Base-by-base conservation (phyloP, 30 jellyfish, hydroid and myxozoan genomes). In the Hydractinia echinata region DNA sequence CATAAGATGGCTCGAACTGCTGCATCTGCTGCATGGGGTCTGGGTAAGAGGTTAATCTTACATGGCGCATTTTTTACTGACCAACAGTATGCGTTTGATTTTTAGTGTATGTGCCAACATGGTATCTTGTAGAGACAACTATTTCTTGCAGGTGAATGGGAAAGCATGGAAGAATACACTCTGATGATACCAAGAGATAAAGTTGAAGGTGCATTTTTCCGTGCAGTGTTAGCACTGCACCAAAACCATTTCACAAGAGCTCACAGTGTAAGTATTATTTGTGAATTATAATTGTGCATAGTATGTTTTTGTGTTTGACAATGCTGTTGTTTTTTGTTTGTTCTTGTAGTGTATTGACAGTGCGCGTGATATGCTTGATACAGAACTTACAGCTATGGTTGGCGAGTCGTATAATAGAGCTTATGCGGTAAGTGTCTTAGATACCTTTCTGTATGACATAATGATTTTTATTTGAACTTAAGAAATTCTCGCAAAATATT, bases 11-110 rank as follows among this genome's bases (percentile, higher is more conserved):
- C 98, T 39, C 66, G 98, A 64, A 92, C 93, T 86, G 98, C 98
- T 21, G 98, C 98, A 5, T 94, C 98, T 6, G 98, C 98, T 20
- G 94, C 98, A 30, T 92, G 98, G 98, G 98, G 98, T 15, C 84
- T 92, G 58, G 98, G 97, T 90, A 66, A 6, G 85, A 8, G 20
- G 4, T 56, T 61, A 18, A 66, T 56, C 20, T 48, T 30, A 30
- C 44, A 30, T 30, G 44, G 44, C 44, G 1, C 2, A 0, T 30
- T 30, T 30, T 73, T 30, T 30, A 30, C 44, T 30, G 44, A 2
- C 44, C 44, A 30, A 30, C 2, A 30, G 44, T 2, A 30, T 30
- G 2, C 44, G 44, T 30, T 30, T 30, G 44, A 30, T 30, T 30
- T 30, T 30, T 30, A 0, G 2, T 30, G 44, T 30, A 30, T 0